Evolutionary conservation across 2,113 vertebrate species (phyloP).

Genomic region (Tupaia chinensis): DNA sequence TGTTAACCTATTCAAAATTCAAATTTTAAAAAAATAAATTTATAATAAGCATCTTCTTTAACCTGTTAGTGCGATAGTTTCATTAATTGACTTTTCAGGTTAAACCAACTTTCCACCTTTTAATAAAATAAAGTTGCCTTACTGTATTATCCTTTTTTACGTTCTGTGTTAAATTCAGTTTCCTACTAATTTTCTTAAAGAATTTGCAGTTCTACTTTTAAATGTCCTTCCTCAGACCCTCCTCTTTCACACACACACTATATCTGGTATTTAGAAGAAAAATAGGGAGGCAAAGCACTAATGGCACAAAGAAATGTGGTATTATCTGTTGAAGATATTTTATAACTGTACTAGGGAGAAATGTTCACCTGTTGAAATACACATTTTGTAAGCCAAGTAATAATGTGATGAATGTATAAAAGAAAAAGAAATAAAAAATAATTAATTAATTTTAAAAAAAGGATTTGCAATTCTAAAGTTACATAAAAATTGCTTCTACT

Average conservation of each 20-base stretch:
- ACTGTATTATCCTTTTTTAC: not conserved
- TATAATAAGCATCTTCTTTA: not conserved
- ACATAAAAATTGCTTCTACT: not conserved
- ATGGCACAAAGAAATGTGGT: no score
- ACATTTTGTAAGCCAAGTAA: no score
- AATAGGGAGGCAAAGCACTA: no score
- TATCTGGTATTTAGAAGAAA: no score
- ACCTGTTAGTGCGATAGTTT: not conserved
- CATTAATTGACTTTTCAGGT: not conserved
- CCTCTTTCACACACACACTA: no score
- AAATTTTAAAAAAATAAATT: not conserved
- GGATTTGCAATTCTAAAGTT: not conserved
- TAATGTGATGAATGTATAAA: no score
- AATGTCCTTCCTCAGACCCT: no score
- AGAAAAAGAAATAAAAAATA: no score
- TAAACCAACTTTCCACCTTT: not conserved
- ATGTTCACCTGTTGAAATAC: no score
- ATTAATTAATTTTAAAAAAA: not conserved
- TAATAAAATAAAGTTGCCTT: not conserved
- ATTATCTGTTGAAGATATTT: no score
- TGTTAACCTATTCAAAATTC: not conserved
- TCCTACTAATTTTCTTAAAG: not conserved
- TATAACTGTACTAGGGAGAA: no score
- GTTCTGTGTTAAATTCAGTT: not conserved
- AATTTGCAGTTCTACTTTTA: not conserved